phyloP scores from a whole-genome alignment of 2,888 invertebrate species.

The Caenorhabditis drosophilae region DNA sequence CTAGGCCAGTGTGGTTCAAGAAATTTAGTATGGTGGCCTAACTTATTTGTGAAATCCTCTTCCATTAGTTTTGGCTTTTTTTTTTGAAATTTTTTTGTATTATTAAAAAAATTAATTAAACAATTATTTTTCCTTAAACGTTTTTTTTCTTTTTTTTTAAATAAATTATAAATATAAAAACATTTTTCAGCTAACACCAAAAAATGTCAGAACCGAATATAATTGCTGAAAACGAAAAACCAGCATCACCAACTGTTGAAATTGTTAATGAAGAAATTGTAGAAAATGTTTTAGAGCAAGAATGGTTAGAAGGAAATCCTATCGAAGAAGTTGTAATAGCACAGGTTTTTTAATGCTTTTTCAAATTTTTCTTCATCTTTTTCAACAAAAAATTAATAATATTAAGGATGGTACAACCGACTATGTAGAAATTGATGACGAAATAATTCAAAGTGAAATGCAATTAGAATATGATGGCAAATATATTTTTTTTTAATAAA shows the following conservation, averaged over 20 bases:
- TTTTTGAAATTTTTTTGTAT: no score
- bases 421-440: constrained; percentile 1
- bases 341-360: neutral
- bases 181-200: neutral
- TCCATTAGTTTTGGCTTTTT: no score
- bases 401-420: constrained; percentile 1
- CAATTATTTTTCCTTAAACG: no score
- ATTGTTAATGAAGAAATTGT: constrained; percentile 1
- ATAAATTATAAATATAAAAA: no score
- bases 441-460: neutral
- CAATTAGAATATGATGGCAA: constrained; percentile 6
- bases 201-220: neutral
- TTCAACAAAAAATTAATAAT: no score
- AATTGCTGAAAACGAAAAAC: neutral
- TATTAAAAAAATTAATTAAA: no score
- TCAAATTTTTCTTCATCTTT: neutral
- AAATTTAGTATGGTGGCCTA: no score
- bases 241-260: neutral
- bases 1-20: no score
- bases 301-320: constrained; percentile 5
- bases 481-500: neutral
- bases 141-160: no score
- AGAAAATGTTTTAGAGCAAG: neutral
- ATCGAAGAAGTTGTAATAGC: constrained; percentile 5
- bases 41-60: no score